These are phyloP conservation scores for Cylindroiulus punctatus DNA, from an alignment of 2,888 invertebrate species.

Conservation along the genomic window DNA sequence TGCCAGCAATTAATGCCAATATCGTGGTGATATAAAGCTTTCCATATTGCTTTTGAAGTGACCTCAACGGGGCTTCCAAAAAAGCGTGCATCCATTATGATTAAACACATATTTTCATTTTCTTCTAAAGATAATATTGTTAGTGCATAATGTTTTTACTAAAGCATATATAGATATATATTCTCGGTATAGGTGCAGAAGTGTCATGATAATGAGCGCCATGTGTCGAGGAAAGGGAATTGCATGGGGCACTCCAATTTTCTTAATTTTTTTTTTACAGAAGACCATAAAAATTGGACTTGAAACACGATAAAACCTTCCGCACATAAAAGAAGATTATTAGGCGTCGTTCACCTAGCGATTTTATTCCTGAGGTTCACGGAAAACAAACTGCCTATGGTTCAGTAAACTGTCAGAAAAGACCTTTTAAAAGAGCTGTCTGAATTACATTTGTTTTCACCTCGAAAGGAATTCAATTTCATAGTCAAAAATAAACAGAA, in stretches of 20 bases:
- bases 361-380: not conserved
- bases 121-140: not conserved
- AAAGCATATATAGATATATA: too few relatives aligned
- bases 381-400: not conserved
- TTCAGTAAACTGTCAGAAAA: slow-evolving; percentile 27
- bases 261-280: not conserved
- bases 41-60: slow-evolving; percentile 14
- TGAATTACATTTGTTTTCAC: not conserved
- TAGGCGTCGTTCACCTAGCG: not conserved
- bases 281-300: not conserved
- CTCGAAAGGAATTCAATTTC: not conserved
- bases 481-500: slow-evolving; percentile 5
- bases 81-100: not conserved
- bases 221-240: not conserved
- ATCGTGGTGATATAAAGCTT: not conserved
- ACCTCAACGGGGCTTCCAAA: not conserved
- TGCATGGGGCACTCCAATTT: not conserved
- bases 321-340: not conserved
- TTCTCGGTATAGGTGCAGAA: not conserved
- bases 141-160: not conserved
- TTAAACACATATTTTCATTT: not conserved
- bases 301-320: not conserved
- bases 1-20: slow-evolving; percentile 43
- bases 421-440: slow-evolving; percentile 15
- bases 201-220: not conserved